Conservation (phyloP, 2,888 invertebrate genomes). For the Drosophila atripex region DNA sequence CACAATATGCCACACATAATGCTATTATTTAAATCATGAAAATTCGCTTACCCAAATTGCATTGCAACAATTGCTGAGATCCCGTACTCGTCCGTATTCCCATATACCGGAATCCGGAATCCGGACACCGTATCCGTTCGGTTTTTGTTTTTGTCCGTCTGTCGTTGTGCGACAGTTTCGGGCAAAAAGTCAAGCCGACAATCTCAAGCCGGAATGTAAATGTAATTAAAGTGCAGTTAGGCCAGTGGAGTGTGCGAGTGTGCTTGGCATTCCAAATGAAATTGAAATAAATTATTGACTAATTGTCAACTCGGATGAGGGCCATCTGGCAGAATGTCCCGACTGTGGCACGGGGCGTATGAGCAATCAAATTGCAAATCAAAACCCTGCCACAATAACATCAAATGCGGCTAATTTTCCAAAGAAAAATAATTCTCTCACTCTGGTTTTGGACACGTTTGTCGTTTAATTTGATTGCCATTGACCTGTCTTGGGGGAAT, state of each 20-base stretch:
- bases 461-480: conserved; percentile 66
- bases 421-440: conserved; percentile 30
- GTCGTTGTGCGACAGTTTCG: conserved; percentile 36
- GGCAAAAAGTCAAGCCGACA: conserved; percentile 58
- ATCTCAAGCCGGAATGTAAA: conserved; percentile 57
- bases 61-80: conserved; percentile 70
- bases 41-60: conserved; percentile 76
- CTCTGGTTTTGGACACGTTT: conserved; percentile 33
- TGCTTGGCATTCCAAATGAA: conserved; percentile 74
- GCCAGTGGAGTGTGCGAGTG: conserved; percentile 31
- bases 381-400: conserved; percentile 19
- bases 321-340: conserved; percentile 32
- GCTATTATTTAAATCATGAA: conserved; percentile 76
- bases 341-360: conserved; percentile 40
- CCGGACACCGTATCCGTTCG: conserved; percentile 27
- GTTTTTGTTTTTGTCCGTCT: conserved; percentile 21
- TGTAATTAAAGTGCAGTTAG: conserved; percentile 75
- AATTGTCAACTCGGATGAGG: conserved; percentile 77
- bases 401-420: conserved; percentile 66
- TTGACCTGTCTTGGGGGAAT: conserved; percentile 42
- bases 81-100: conserved; percentile 35
- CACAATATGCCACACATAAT: conserved; percentile 50
- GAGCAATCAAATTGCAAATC: conserved; percentile 49
- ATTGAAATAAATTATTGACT: conserved; percentile 82
- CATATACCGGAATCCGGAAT: background rate